These are phyloP conservation scores for Bilobella aurantiaca DNA, from an alignment of 1,140 invertebrate species.

Conservation along the genomic window DNA sequence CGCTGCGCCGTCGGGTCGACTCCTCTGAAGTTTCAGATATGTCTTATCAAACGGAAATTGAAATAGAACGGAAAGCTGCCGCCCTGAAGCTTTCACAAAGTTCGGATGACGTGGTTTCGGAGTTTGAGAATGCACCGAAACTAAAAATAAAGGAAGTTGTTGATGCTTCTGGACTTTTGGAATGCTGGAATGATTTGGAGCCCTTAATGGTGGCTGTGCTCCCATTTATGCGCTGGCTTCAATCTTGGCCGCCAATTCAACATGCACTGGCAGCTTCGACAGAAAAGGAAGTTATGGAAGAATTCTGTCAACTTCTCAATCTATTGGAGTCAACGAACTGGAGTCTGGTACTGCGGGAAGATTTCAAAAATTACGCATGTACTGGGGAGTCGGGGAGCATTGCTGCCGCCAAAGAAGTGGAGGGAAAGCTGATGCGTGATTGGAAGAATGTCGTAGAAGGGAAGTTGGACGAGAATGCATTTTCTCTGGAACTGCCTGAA, in stretches of 20 bases:
- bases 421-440: conserved; percentile 15
- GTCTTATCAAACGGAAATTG: neutral
- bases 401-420: neutral
- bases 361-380: neutral
- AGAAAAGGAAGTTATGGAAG: conserved; percentile 25
- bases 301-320: conserved; percentile 24
- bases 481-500: conserved; percentile 24
- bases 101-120: neutral
- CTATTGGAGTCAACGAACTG: conserved; percentile 25
- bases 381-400: neutral
- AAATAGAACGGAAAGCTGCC: neutral
- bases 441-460: conserved; percentile 11
- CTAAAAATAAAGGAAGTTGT: neutral
- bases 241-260: conserved; percentile 21
- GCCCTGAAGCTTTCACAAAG: neutral
- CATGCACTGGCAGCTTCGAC: conserved; percentile 27
- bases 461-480: conserved; percentile 3
- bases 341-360: conserved; percentile 9
- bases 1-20: neutral
- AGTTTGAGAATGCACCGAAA: neutral
- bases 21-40: neutral
- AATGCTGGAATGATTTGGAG: conserved; percentile 24
- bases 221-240: conserved; percentile 31
- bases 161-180: neutral
- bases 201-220: conserved; percentile 22